phyloP scores from a whole-genome alignment of 2,113 vertebrate species.

The Siniperca knerii region DNA sequence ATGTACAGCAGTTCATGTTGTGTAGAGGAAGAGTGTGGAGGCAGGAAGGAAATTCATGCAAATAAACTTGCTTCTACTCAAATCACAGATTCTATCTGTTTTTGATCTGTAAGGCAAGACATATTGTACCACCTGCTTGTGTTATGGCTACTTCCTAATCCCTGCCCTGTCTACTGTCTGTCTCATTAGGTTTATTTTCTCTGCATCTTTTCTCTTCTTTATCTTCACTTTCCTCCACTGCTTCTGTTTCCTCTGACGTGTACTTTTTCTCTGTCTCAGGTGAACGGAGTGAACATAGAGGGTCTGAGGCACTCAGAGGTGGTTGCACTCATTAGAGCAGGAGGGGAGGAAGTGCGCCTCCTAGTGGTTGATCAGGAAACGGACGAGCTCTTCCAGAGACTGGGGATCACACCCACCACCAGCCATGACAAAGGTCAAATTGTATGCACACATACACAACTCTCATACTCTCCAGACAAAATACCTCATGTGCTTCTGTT shows the following conservation, averaged over 20 bases:
- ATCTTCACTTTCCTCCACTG: not conserved
- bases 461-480: not conserved
- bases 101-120: not conserved
- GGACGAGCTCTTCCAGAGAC: slow-evolving; percentile 89
- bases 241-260: not conserved
- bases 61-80: slow-evolving; percentile 25
- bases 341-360: slow-evolving; percentile 85
- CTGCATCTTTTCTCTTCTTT: too few species aligned
- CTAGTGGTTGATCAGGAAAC: slow-evolving; percentile 93
- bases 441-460: not conserved
- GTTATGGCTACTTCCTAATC: not conserved
- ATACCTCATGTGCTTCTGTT: not conserved
- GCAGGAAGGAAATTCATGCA: slow-evolving; percentile 51
- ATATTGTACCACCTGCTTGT: slow-evolving; percentile 6
- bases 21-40: slow-evolving; percentile 6
- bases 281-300: slow-evolving; percentile 90
- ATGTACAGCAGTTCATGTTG: not conserved
- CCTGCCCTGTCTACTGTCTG: not conserved
- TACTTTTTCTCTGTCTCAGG: slow-evolving; percentile 80
- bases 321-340: slow-evolving; percentile 88
- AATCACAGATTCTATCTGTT: slow-evolving; percentile 10
- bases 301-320: slow-evolving; percentile 92
- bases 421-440: slow-evolving; percentile 87
- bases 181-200: not conserved
- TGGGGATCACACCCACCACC: slow-evolving; percentile 86